phyloP scores from a whole-genome alignment of 1,140 invertebrate species.

The Plectrocnemia conspersa region DNA sequence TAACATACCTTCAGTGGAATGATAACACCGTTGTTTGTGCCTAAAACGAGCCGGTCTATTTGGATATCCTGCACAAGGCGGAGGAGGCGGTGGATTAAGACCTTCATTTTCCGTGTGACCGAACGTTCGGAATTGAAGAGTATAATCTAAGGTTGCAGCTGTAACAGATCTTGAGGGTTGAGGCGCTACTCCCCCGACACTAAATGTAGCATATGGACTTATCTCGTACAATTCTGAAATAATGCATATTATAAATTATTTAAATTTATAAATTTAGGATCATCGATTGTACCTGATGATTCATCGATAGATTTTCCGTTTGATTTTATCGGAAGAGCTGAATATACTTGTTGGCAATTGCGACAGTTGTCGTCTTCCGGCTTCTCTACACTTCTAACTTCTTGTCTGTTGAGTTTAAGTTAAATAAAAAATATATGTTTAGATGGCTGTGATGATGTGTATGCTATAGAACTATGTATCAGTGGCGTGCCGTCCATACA shows the following conservation, averaged over 20 bases:
- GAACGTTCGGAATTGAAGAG: conserved; percentile 69
- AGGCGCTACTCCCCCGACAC: conserved; percentile 49
- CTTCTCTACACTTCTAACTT: conserved; percentile 16
- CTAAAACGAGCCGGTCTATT: conserved; percentile 14
- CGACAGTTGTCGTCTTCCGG: conserved; percentile 30
- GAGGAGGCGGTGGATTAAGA: conserved; percentile 17
- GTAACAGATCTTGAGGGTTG: conserved; percentile 40
- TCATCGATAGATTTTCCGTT: conserved; percentile 26
- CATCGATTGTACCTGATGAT: conserved; percentile 20
- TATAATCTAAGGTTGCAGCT: conserved; percentile 60
- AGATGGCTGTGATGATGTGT: too few relatives aligned
- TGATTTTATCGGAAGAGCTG: conserved; percentile 26
- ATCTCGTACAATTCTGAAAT: conserved; percentile 66
- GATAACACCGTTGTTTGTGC: conserved; percentile 21
- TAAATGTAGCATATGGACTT: conserved; percentile 71
- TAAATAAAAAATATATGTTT: too few relatives aligned
- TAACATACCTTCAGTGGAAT: conserved; percentile 20
- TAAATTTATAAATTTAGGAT: not conserved
- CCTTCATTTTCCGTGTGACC: conserved; percentile 62
- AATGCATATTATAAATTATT: not conserved
- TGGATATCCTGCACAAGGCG: conserved; percentile 13
- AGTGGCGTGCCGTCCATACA: too few relatives aligned
- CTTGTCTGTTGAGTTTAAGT: conserved; percentile 23
- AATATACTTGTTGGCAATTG: conserved; percentile 31
- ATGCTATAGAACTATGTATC: too few relatives aligned